Conservation (phyloP, 35 echinoderm and acorn worm species). For the Apostichopus californicus region DNA sequence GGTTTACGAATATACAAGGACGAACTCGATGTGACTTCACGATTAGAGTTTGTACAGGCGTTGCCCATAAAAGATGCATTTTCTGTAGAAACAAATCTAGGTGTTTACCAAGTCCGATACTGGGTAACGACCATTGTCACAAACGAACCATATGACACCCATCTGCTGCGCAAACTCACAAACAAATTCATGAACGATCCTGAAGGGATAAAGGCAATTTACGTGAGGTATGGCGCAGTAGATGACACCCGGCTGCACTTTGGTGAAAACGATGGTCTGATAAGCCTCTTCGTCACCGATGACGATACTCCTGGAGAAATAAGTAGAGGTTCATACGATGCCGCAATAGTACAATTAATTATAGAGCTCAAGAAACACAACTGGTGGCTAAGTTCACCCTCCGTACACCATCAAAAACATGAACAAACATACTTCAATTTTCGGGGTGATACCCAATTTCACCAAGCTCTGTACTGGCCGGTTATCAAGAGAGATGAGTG, state of each 20-base stretch:
- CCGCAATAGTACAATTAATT: too few relatives aligned
- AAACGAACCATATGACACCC: neutral
- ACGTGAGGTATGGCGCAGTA: constrained; percentile 13
- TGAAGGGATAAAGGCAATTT: too few relatives aligned
- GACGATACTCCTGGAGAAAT: neutral
- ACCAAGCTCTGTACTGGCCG: too few relatives aligned
- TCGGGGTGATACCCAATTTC: too few relatives aligned
- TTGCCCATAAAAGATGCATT: neutral
- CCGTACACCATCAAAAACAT: too few relatives aligned
- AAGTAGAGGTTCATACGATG: too few relatives aligned
- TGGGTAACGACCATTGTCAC: constrained; percentile 23
- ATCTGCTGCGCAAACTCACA: too few relatives aligned
- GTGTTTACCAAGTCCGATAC: neutral
- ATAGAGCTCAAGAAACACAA: too few relatives aligned
- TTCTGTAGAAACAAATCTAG: neutral
- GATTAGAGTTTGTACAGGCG: neutral
- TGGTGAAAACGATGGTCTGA: constrained; percentile 7
- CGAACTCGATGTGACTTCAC: neutral
- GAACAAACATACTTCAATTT: too few relatives aligned
- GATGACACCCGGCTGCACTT: neutral
- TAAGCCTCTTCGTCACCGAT: constrained; percentile 20
- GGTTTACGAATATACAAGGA: neutral
- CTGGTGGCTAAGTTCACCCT: too few relatives aligned
- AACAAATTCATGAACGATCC: too few relatives aligned
- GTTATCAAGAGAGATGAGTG: too few relatives aligned